Evolutionary conservation across 2,888 invertebrate genomes (phyloP).

Genomic region (Parascotia fuliginaria): DNA sequence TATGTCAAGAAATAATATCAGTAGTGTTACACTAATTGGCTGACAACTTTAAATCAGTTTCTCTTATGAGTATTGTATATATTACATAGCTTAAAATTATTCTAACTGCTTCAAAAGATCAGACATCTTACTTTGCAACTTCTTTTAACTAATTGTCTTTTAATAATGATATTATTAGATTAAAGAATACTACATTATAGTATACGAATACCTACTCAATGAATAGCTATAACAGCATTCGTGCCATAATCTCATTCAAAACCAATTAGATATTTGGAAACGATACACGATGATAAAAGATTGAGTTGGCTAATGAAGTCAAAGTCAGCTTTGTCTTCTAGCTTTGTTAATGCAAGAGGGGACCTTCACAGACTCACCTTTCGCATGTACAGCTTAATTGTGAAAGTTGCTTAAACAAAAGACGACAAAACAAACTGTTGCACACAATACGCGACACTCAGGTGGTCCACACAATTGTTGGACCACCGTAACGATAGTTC

Average conservation of each 20-base stretch:
- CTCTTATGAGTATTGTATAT: too few relatives aligned
- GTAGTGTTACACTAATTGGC: too few relatives aligned
- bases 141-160: too few relatives aligned
- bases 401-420: constrained; percentile 79
- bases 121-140: too few relatives aligned
- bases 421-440: constrained; percentile 47
- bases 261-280: constrained; percentile 21
- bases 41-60: too few relatives aligned
- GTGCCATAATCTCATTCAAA: constrained; percentile 20
- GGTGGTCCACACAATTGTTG: constrained; percentile 64
- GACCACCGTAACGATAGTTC: constrained; percentile 63
- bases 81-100: too few relatives aligned
- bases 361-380: constrained; percentile 38
- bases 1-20: too few relatives aligned
- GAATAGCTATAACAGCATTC: too few relatives aligned
- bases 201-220: too few relatives aligned
- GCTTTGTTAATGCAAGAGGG: constrained; percentile 17
- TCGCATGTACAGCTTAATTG: constrained; percentile 72
- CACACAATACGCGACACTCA: constrained; percentile 58
- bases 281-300: constrained; percentile 18
- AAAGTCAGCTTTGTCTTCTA: constrained; percentile 28
- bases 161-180: too few relatives aligned
- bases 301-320: constrained; percentile 19
- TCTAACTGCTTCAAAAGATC: too few relatives aligned
- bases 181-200: too few relatives aligned